Conservation (phyloP, 1,140 invertebrate genomes). For the Cydia fagiglandana region DNA sequence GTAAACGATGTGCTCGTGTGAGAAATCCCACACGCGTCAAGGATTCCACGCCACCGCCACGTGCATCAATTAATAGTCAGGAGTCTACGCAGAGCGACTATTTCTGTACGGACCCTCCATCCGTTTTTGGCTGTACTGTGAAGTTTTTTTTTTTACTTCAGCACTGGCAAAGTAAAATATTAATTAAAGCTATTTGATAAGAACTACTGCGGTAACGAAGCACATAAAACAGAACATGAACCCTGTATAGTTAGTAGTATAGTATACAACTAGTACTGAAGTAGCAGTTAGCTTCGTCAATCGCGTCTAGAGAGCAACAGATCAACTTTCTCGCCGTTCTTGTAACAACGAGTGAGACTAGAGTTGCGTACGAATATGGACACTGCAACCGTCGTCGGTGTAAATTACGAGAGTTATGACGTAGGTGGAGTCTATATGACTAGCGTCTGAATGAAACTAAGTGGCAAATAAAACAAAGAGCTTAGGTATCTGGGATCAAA, state of each 20-base stretch:
- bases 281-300: slow-evolving; percentile 40
- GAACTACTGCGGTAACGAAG: not conserved
- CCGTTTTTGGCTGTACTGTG: not conserved
- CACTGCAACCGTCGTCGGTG: slow-evolving; percentile 18
- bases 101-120: slow-evolving; percentile 25
- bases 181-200: not conserved
- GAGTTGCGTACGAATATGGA: slow-evolving; percentile 46
- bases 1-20: not conserved
- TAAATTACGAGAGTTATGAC: slow-evolving; percentile 23
- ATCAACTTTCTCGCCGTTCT: slow-evolving; percentile 67
- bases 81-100: slow-evolving; percentile 26
- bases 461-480: not conserved
- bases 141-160: not conserved
- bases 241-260: too few relatives aligned
- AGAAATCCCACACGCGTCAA: slow-evolving; percentile 19
- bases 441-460: not conserved
- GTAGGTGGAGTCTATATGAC: slow-evolving; percentile 1
- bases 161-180: not conserved
- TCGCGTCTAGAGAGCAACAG: slow-evolving; percentile 56
- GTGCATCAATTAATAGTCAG: slow-evolving; percentile 23
- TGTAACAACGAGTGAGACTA: slow-evolving; percentile 48
- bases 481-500: not conserved
- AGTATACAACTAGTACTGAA: not conserved
- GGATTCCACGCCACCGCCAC: slow-evolving; percentile 4
- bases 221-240: not conserved